phyloP scores from a whole-genome alignment of 2,888 invertebrate genomes.

The Mayetiola destructor region DNA sequence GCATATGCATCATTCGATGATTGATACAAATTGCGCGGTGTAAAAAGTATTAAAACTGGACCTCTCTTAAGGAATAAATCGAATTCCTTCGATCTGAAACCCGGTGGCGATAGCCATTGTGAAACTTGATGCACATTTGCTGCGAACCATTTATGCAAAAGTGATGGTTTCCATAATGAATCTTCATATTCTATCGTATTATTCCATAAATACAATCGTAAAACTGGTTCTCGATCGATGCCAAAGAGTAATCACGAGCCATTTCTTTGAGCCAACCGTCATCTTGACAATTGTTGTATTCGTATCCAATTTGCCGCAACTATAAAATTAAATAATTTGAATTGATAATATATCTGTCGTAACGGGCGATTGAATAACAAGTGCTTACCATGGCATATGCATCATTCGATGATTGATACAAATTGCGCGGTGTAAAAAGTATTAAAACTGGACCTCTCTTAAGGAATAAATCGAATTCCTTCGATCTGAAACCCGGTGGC shows the following conservation, averaged over 20 bases:
- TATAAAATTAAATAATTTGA: background rate
- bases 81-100: slow-evolving; percentile 52
- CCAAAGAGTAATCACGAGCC: slow-evolving; percentile 32
- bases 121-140: slow-evolving; percentile 45
- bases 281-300: slow-evolving; percentile 54
- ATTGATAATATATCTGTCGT: slow-evolving; percentile 17
- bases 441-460: slow-evolving; percentile 57
- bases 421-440: slow-evolving; percentile 63
- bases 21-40: slow-evolving; percentile 58
- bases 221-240: slow-evolving; percentile 38
- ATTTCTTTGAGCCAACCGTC: slow-evolving; percentile 37
- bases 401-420: slow-evolving; percentile 48
- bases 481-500: slow-evolving; percentile 56
- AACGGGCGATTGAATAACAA: too few relatives aligned
- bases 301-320: slow-evolving; percentile 34
- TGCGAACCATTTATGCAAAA: slow-evolving; percentile 47
- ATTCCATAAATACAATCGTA: slow-evolving; percentile 54
- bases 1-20: slow-evolving; percentile 50
- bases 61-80: slow-evolving; percentile 52
- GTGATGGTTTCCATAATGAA: slow-evolving; percentile 35
- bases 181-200: slow-evolving; percentile 38
- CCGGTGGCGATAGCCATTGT: slow-evolving; percentile 54
- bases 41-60: slow-evolving; percentile 62
- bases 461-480: slow-evolving; percentile 49
- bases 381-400: slow-evolving; percentile 60